These are phyloP conservation scores for Ceratitis capitata DNA, from an alignment of 1,140 invertebrate species.

Conservation along the genomic window DNA sequence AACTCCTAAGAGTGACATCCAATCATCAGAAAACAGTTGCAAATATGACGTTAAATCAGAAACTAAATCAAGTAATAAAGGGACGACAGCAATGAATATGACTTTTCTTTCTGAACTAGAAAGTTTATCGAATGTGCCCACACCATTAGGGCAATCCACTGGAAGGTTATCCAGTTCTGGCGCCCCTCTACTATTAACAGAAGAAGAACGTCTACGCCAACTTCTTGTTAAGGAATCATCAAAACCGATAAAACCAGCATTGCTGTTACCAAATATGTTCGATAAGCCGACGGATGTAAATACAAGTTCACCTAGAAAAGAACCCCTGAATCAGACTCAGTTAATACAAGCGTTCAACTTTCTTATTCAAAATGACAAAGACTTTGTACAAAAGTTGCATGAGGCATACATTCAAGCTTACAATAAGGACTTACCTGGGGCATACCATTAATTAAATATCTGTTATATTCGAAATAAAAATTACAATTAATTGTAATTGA, in stretches of 20 bases:
- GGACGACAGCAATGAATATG: background rate
- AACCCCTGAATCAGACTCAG: constrained; percentile 86
- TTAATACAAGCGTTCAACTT: constrained; percentile 88
- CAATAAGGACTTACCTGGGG: background rate
- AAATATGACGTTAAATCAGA: background rate
- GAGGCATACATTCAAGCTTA: constrained; percentile 82
- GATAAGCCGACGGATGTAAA: constrained; percentile 47
- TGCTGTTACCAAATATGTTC: constrained; percentile 88
- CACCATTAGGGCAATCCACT: background rate
- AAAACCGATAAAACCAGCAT: constrained; percentile 69
- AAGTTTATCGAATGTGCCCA: background rate
- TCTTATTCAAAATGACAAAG: constrained; percentile 85
- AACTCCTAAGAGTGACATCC: constrained; percentile 8
- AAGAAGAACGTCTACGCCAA: constrained; percentile 39
- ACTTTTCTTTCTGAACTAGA: constrained; percentile 1
- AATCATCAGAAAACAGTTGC: background rate
- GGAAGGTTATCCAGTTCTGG: background rate
- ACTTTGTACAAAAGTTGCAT: constrained; percentile 87
- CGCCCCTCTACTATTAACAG: background rate
- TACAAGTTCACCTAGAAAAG: constrained; percentile 50
- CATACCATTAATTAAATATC: constrained; percentile 12
- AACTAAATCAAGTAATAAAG: background rate
- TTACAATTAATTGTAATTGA: background rate
- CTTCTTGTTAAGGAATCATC: constrained; percentile 35
- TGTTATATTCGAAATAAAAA: background rate